Conservation (phyloP, 2,888 invertebrate genomes). For the Lacanobia wlatinum region DNA sequence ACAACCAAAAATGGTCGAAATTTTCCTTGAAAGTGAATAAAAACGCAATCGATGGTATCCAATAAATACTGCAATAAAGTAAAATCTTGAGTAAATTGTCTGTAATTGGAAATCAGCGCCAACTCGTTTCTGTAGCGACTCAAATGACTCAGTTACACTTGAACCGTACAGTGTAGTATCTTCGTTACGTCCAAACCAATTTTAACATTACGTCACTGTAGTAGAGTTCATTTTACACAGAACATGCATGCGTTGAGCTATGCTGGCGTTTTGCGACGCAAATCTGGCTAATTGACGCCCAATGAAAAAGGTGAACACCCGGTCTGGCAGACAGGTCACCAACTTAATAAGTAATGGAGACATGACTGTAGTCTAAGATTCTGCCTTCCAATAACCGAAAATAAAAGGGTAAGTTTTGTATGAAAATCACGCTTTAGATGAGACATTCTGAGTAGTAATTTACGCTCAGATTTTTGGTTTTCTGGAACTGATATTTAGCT, state of each 20-base stretch:
- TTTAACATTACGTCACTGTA: constrained; percentile 30
- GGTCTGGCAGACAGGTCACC: constrained; percentile 60
- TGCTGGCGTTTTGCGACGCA: constrained; percentile 61
- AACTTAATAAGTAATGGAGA: constrained; percentile 35
- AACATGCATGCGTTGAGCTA: constrained; percentile 26
- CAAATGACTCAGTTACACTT: constrained; percentile 67
- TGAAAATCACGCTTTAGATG: background rate
- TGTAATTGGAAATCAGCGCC: constrained; percentile 70
- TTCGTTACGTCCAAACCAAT: constrained; percentile 34
- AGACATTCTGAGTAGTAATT: background rate
- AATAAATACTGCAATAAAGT: constrained; percentile 10
- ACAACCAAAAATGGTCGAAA: background rate
- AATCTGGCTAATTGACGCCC: constrained; percentile 74
- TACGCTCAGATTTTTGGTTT: too few species aligned
- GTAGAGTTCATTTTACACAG: constrained; percentile 53
- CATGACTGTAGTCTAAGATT: background rate
- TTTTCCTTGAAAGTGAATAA: background rate
- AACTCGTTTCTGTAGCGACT: constrained; percentile 66
- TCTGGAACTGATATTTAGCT: background rate
- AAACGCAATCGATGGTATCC: constrained; percentile 1
- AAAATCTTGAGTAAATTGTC: constrained; percentile 53
- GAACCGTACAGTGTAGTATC: constrained; percentile 57
- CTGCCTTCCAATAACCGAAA: too few species aligned
- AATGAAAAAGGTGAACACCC: constrained; percentile 71
- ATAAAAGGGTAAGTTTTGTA: background rate